Base-by-base conservation (phyloP, 1,140 invertebrate genomes). In the Oscheius sp. region DNA sequence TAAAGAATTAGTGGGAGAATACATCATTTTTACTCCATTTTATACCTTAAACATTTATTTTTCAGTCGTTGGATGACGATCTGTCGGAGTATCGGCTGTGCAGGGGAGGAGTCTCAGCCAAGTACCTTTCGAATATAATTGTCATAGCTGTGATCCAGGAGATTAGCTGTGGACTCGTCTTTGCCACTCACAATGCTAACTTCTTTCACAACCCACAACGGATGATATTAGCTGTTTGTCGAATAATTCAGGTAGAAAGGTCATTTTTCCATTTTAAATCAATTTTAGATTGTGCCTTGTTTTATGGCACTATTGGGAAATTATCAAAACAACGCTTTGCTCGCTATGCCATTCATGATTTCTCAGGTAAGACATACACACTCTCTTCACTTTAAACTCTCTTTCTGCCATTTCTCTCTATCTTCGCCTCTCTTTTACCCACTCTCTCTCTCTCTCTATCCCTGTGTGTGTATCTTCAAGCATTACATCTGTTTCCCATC, bases 1-100 rank as follows among this genome's bases (percentile, higher is more conserved):
- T 15, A 55, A 7, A 13, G 23, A 55, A 55, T 23, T 23, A 23
- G 10, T 42, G 10, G 10, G 7, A 55, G 23, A 55, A 23, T 55
- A 23, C 15, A 7, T 42, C 38, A 10, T 42, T 42, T 7, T 42
- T 42, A 10, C 23, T 20, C 49, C 7, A 55, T 55, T 55, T 4
- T 26, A 26, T 55, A n/a, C n/a, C n/a, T 7, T 55, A 55, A 7
- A 55, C 23, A 20, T 26, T 55, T 4, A 13, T 55, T 4, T 55
- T 55, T 13, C 49, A 55, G 49, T 55, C 49, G 23, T 7, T 55
- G 7, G 49, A 55, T 7, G 49, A 55, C 23, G 49, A 55, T 55
- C 49, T 55, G 15, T 55, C 49, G 7, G 49, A 55, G 28, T 55
- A 55, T 55, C 49, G 49, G 7, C 49, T 55, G 15, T 55, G 49